Conservation (phyloP, 1,140 invertebrate genomes). For the Trinorchestia longiramus region DNA sequence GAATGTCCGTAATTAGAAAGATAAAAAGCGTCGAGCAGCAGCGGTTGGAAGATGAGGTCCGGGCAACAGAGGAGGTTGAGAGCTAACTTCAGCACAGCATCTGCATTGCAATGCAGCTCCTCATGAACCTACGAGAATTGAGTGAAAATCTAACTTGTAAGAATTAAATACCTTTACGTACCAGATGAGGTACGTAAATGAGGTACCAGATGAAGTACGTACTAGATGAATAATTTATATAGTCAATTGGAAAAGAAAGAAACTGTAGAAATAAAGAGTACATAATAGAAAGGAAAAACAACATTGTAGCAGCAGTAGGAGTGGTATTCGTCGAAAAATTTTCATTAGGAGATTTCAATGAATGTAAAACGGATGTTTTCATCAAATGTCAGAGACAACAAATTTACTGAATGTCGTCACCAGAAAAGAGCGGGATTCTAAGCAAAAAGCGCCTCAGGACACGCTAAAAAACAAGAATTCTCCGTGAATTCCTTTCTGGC, state of each 20-base stretch:
- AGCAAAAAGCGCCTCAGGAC: not conserved
- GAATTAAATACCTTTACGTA: not conserved
- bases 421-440: not conserved
- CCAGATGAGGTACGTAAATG: not conserved
- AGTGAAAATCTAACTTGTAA: not conserved
- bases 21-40: not conserved
- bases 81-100: not conserved
- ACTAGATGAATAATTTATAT: too few species aligned
- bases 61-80: not conserved
- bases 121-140: not conserved
- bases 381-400: too few species aligned
- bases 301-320: too few species aligned
- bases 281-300: too few species aligned
- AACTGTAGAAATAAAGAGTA: too few species aligned
- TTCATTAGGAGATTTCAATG: too few species aligned
- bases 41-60: not conserved
- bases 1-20: constrained; percentile 2
- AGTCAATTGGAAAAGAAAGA: not conserved
- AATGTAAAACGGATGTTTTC: too few species aligned
- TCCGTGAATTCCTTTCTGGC: not conserved
- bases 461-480: not conserved
- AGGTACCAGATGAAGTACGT: not conserved
- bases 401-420: too few species aligned
- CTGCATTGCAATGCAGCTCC: not conserved
- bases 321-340: too few species aligned